Evolutionary conservation across 2,113 vertebrate genomes (phyloP).

Genomic region (Melanerpes aurifrons): DNA sequence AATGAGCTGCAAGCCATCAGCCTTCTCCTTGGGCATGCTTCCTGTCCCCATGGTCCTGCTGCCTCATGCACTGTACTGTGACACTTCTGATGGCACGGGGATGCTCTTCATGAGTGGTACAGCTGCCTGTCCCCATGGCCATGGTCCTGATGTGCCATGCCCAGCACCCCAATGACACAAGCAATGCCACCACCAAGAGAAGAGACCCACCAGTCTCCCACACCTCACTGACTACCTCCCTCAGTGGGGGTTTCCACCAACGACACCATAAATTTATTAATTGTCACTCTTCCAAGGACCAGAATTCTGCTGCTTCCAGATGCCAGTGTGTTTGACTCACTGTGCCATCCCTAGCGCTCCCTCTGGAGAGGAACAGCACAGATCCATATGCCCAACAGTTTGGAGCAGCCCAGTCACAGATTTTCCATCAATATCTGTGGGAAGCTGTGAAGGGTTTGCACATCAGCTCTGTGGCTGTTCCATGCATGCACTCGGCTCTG

Average conservation of each 20-base stretch:
- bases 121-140: background rate
- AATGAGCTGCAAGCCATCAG: rapidly evolving
- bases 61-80: no score
- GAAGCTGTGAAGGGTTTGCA: background rate
- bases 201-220: no score
- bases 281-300: background rate
- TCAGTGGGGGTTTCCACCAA: background rate
- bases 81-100: no score
- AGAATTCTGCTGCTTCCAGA: background rate
- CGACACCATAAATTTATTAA: rapidly evolving
- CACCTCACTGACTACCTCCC: no score
- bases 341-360: background rate
- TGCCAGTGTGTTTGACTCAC: background rate
- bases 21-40: background rate
- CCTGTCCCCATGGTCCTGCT: no score
- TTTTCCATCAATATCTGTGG: background rate
- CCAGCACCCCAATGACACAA: no score
- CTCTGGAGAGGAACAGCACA: rapidly evolving
- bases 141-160: no score
- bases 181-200: no score
- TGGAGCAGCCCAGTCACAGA: background rate
- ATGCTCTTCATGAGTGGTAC: background rate
- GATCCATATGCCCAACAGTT: background rate
- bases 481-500: background rate
- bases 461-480: background rate